These are phyloP conservation scores for Toxonevra muliebris DNA, from an alignment of 2,888 invertebrate species.

Conservation along the genomic window DNA sequence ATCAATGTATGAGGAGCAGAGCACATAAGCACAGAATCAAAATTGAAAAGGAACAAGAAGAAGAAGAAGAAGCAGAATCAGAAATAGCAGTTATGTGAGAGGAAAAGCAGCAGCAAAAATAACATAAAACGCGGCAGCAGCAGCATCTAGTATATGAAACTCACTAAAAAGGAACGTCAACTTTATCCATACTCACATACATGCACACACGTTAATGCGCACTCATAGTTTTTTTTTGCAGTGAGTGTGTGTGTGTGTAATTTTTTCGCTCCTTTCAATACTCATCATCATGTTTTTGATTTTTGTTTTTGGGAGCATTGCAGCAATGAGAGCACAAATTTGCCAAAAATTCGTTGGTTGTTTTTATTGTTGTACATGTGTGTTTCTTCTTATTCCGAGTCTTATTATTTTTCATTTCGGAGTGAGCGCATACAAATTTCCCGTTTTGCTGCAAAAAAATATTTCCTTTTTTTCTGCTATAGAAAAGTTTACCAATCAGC, in stretches of 20 bases:
- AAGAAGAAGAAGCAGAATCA: not conserved
- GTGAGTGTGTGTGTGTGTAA: not conserved
- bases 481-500: no score
- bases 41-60: slow-evolving; percentile 5
- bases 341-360: not conserved
- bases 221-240: not conserved
- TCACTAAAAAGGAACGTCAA: slow-evolving; percentile 27
- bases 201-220: slow-evolving; percentile 5
- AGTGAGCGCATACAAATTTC: no score
- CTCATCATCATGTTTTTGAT: not conserved
- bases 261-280: slow-evolving; percentile 1
- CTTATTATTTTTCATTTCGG: no score
- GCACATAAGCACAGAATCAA: slow-evolving; percentile 9
- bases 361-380: not conserved
- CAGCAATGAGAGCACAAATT: not conserved
- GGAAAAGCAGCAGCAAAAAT: slow-evolving; percentile 1
- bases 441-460: no score
- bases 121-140: slow-evolving; percentile 2
- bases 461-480: no score
- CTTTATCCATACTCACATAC: slow-evolving; percentile 8
- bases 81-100: not conserved
- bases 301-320: not conserved
- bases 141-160: slow-evolving; percentile 7
- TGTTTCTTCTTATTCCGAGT: no score
- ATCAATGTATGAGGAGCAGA: no score